phyloP scores from a whole-genome alignment of 2,113 vertebrate genomes.

The Microtus montanus region DNA sequence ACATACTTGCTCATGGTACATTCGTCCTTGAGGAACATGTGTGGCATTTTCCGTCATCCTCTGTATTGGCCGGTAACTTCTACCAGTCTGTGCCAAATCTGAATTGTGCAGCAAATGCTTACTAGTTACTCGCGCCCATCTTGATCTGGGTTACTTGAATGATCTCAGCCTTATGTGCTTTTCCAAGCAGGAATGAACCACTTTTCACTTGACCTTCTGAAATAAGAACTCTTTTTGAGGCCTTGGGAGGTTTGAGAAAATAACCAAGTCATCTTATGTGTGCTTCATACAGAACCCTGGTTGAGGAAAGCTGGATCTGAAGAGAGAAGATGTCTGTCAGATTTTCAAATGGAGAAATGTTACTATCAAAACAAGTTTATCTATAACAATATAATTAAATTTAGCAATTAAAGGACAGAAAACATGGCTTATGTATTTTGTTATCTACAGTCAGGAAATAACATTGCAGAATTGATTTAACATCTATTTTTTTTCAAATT shows the following conservation, averaged over 20 bases:
- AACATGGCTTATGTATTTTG: not conserved
- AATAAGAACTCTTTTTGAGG: not conserved
- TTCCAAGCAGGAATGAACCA: not conserved
- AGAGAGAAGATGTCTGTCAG: not conserved
- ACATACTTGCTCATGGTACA: not conserved
- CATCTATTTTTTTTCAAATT: not conserved
- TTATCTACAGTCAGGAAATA: not conserved
- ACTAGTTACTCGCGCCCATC: not conserved
- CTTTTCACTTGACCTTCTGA: not conserved
- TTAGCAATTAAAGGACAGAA: not conserved
- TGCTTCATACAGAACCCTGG: not conserved
- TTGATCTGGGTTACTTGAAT: not conserved
- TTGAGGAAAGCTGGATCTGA: not conserved
- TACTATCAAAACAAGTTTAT: not conserved
- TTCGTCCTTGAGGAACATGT: not conserved
- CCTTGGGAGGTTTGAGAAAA: not conserved
- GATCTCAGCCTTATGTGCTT: not conserved
- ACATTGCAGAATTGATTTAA: conserved; percentile 47
- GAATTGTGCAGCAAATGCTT: not conserved
- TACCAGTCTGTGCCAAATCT: not conserved
- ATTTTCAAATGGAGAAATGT: conserved; percentile 31
- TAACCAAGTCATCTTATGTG: not conserved
- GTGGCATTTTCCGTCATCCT: not conserved
- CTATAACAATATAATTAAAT: not conserved
- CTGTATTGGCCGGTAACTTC: not conserved